Percentiles rank a stretch among this genome's conserved stretches.
Evolutionary conservation across 2,113 vertebrate genomes (phyloP).

Genomic region (Falco punctatus): DNA sequence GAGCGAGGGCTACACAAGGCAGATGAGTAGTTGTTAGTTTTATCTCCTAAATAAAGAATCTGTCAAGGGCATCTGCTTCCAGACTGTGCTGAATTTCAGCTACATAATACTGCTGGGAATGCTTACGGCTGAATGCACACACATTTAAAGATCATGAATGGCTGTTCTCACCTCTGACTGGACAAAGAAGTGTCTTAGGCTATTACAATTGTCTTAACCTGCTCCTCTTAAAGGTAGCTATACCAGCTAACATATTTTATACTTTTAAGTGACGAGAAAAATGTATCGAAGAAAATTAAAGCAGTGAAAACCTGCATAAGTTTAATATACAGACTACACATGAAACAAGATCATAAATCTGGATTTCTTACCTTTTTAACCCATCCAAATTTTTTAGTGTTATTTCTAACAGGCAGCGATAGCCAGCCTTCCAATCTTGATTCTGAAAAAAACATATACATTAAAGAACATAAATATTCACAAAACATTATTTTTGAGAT

Average conservation of each 20-base stretch:
- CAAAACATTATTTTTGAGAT: background rate
- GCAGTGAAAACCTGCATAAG: background rate
- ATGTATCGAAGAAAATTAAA: background rate
- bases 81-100: background rate
- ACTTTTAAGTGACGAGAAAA: background rate
- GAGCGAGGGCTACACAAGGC: background rate
- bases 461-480: background rate
- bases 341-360: background rate
- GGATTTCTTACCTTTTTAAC: constrained; percentile 86
- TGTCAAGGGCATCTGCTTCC: background rate
- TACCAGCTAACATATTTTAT: background rate
- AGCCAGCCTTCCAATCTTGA: constrained; percentile 95
- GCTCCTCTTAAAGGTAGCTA: background rate
- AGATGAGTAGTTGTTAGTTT: background rate
- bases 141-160: background rate
- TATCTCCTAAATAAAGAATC: background rate
- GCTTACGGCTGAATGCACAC: background rate
- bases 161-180: background rate
- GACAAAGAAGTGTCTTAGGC: background rate
- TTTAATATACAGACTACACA: background rate
- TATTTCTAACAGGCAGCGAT: constrained; percentile 95
- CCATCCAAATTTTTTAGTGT: constrained; percentile 98
- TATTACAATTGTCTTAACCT: background rate
- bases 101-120: background rate
- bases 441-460: constrained; percentile 74